Evolutionary conservation across 2,797 vertebrate genomes (phyloP).

Genomic region (Nyctibius grandis): DNA sequence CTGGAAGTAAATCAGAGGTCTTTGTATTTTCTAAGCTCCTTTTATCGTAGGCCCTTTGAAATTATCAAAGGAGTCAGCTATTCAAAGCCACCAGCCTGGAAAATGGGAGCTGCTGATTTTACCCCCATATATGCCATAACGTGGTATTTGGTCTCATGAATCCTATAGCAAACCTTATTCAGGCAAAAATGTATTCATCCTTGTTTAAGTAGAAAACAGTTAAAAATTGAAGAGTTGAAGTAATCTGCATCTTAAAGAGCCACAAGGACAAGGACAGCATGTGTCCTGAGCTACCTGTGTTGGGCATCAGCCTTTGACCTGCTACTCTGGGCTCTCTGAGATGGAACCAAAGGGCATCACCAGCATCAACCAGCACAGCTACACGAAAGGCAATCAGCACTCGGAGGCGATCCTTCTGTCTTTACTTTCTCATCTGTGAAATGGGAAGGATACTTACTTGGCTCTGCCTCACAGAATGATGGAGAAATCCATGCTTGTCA

Average conservation of each 20-base stretch:
- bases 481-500: not conserved
- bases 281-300: not conserved
- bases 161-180: not conserved
- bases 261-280: not conserved
- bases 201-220: not conserved
- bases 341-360: not conserved
- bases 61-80: not conserved
- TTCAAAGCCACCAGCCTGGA: not conserved
- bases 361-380: not conserved
- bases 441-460: not conserved
- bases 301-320: not conserved
- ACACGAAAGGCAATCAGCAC: not conserved
- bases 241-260: not conserved
- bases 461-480: not conserved
- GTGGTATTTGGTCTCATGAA: not conserved
- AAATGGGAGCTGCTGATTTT: not conserved
- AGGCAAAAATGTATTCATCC: not conserved
- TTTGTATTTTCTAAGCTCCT: not conserved
- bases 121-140: not conserved
- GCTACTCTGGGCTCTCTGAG: not conserved
- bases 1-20: not conserved
- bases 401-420: not conserved
- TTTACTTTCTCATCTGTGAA: not conserved
- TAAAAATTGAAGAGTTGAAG: not conserved
- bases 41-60: constrained; percentile 7